Conservation (phyloP, 2,888 invertebrate species). For the Parascotia fuliginaria region DNA sequence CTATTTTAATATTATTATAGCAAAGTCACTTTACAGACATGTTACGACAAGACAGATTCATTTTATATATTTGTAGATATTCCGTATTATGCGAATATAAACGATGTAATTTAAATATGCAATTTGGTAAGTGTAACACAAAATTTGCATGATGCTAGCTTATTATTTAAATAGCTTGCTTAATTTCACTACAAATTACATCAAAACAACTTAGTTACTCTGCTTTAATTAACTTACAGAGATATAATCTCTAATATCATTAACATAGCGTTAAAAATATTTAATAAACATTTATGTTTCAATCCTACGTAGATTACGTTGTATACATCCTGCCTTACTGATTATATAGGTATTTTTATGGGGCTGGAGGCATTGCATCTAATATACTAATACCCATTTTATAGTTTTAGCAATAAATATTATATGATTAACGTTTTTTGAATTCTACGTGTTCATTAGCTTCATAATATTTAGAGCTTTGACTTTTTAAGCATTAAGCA, state of each 20-base stretch:
- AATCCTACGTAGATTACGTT: background rate
- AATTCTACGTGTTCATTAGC: background rate
- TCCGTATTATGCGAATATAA: constrained; percentile 37
- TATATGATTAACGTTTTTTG: background rate
- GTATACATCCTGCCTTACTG: background rate
- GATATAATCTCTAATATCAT: constrained; percentile 21
- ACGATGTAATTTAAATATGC: constrained; percentile 37
- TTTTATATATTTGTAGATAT: background rate
- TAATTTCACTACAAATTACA: constrained; percentile 17
- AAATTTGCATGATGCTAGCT: constrained; percentile 25
- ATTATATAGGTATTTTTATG: background rate
- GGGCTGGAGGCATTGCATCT: background rate
- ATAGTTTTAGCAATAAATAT: background rate
- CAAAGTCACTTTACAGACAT: too few relatives aligned
- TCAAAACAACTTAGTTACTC: constrained; percentile 22
- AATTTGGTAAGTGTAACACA: constrained; percentile 38
- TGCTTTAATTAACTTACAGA: constrained; percentile 19
- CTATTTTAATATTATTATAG: too few relatives aligned
- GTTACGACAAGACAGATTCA: background rate
- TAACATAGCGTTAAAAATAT: constrained; percentile 19
- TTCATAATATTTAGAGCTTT: background rate
- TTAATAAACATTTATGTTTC: background rate
- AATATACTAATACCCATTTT: background rate
- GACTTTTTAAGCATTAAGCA: background rate
- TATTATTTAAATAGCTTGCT: constrained; percentile 15